Evolutionary conservation across 2,113 vertebrate species (phyloP), one percentile per base, ranked within the genome.

Genomic region (Panthera leo): DNA sequence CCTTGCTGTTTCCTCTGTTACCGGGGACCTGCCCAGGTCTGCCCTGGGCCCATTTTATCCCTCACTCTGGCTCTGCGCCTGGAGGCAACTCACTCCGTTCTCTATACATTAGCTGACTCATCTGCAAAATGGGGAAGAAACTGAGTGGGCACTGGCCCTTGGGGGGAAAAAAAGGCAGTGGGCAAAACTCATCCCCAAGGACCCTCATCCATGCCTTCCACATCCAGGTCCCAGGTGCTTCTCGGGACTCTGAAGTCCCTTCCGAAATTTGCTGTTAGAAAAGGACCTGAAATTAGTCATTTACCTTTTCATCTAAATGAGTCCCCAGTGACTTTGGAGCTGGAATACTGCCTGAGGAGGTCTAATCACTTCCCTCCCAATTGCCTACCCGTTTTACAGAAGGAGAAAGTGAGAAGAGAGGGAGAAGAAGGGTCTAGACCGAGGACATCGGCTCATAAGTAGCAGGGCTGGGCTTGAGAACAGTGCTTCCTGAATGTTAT

Each of bases 251-350:
- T 4, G 36, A 87, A 55, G 5, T 48, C 12, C 10, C 19, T n/a
- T 51, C 45, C 58, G 78, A 78, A 91, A 87, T 13, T 71, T 75
- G 39, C 71, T 76, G 14, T 80, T 87, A 70, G 73, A 79, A 84
- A 86, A 78, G 27, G 34, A 42, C n/a, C 70, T 34, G 23, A 29
- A 36, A 34, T 51, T 23, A 75, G 71, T 39, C 82, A 83, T 27
- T 80, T 82, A 76, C 29, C 48, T 82, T 94, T 94, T 45, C 91
- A 91, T 93, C 85, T 94, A 63, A 89, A 85, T 5, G 51, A 93
- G 73, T 25, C 15, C 42, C 55, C 7, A 18, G 2, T 63, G 71
- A 82, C 65, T 84, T 67, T 9, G 42, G 70, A 80, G 29, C 34
- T 87, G 36, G 34, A 58, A 45, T 67, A 16, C 5, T 83, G 65